Conservation (phyloP, 2,888 invertebrate genomes). For the Ligdia adustata region DNA sequence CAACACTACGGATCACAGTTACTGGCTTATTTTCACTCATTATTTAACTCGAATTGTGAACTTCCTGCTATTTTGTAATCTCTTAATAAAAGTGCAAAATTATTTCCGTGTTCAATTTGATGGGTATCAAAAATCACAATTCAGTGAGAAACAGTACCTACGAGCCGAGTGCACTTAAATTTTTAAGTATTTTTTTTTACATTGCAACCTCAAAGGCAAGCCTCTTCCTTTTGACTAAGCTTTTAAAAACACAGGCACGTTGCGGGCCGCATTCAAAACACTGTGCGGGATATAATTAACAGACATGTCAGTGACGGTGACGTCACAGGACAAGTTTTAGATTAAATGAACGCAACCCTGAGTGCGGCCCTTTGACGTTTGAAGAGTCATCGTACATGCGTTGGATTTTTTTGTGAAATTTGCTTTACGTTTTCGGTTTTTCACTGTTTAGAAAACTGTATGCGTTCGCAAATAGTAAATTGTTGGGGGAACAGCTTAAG, state of each 20-base stretch:
- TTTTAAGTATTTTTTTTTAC: conserved; percentile 40
- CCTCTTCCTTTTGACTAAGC: conserved; percentile 77
- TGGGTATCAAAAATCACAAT: no score
- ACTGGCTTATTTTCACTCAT: no score
- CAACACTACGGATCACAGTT: no score
- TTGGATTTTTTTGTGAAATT: conserved; percentile 44
- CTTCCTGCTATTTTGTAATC: no score
- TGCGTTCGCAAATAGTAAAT: conserved; percentile 4
- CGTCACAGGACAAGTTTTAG: conserved; percentile 56
- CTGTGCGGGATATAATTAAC: conserved; percentile 68
- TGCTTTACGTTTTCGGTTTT: conserved; percentile 11
- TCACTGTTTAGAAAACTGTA: conserved; percentile 10
- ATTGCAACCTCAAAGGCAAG: conserved; percentile 70
- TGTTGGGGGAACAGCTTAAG: not conserved
- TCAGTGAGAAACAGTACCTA: no score
- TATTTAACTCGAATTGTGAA: no score
- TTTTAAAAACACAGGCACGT: conserved; percentile 55
- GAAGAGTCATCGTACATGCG: conserved; percentile 63
- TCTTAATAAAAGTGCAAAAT: no score
- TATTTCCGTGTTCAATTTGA: no score
- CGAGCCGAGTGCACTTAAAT: conserved; percentile 44
- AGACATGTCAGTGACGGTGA: conserved; percentile 75
- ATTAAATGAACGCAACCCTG: conserved; percentile 56
- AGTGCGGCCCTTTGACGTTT: conserved; percentile 64
- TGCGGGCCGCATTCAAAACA: conserved; percentile 47